phyloP scores from a whole-genome alignment of 2,888 invertebrate genomes.

The Amphipyra berbera region DNA sequence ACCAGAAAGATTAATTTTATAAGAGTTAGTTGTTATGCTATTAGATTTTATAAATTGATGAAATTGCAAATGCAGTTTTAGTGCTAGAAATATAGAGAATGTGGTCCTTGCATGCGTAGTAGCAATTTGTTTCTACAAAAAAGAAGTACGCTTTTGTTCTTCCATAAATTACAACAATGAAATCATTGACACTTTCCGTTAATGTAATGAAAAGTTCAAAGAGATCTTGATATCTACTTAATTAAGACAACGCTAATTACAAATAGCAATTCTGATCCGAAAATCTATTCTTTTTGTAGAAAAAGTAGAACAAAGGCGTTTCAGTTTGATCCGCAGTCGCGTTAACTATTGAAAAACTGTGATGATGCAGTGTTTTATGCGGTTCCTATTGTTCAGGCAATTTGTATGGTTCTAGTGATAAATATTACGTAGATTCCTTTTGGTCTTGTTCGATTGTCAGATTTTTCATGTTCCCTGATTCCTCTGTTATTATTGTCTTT shows the following conservation, averaged over 20 bases:
- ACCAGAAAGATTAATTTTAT: not conserved
- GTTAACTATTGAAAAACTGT: constrained; percentile 3
- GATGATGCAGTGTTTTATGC: not conserved
- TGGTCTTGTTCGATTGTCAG: constrained; percentile 16
- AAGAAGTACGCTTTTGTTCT: too few relatives aligned
- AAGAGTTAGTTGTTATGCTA: too few relatives aligned
- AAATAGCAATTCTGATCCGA: not conserved
- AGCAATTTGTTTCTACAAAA: too few relatives aligned
- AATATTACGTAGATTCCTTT: not conserved
- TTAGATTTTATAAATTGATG: too few relatives aligned
- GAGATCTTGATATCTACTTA: too few relatives aligned
- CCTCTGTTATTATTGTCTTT: constrained; percentile 9
- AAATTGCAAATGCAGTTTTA: too few relatives aligned
- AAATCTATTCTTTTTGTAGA: not conserved
- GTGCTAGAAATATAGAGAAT: too few relatives aligned
- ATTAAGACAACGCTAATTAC: not conserved
- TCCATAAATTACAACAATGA: too few relatives aligned
- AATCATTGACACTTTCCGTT: too few relatives aligned
- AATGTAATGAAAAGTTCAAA: too few relatives aligned
- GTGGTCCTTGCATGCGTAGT: too few relatives aligned
- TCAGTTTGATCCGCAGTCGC: constrained; percentile 10
- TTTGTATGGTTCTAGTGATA: constrained; percentile 3
- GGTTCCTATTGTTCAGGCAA: constrained; percentile 21
- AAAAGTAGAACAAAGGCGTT: constrained; percentile 10
- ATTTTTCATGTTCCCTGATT: constrained; percentile 1